Evolutionary conservation across 1,140 invertebrate genomes (phyloP).

Genomic region (Drosophila subobscura): DNA sequence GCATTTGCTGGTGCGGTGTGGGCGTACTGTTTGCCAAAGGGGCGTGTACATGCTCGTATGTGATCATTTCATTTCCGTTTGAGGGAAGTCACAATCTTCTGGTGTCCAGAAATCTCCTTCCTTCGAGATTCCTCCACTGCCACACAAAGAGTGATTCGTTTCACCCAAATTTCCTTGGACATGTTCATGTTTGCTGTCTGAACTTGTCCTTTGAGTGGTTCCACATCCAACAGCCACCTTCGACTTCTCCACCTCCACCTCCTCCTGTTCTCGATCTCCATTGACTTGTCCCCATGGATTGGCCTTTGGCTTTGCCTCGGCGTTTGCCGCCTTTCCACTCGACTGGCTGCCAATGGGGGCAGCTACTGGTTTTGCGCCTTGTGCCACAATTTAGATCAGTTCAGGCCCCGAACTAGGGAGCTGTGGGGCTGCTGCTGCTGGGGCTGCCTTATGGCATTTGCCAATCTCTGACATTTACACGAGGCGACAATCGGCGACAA

Average conservation of each 20-base stretch:
- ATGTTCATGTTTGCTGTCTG: slow-evolving; percentile 50
- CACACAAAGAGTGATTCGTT: slow-evolving; percentile 6
- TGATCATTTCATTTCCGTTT: slow-evolving; percentile 73
- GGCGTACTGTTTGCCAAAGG: slow-evolving; percentile 58
- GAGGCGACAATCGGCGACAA: slow-evolving; percentile 66
- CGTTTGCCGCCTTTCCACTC: slow-evolving; percentile 60
- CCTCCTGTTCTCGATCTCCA: slow-evolving; percentile 33
- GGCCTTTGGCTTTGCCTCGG: slow-evolving; percentile 67
- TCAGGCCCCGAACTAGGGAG: slow-evolving; percentile 3
- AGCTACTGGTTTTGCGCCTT: slow-evolving; percentile 67
- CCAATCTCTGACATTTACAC: slow-evolving; percentile 69
- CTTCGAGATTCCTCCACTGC: too few species aligned
- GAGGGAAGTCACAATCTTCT: neutral
- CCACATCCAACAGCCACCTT: slow-evolving; percentile 1
- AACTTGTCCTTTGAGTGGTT: slow-evolving; percentile 57
- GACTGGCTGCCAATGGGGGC: slow-evolving; percentile 44
- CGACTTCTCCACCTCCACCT: neutral
- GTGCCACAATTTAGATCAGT: slow-evolving; percentile 5
- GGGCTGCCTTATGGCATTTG: slow-evolving; percentile 59
- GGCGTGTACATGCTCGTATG: slow-evolving; percentile 38
- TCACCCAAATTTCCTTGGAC: slow-evolving; percentile 50
- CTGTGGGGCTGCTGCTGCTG: neutral
- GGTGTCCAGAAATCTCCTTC: neutral
- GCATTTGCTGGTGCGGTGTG: slow-evolving; percentile 44
- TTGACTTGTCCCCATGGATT: slow-evolving; percentile 67